A percentile compares a stretch with the other conserved stretches of the same genome.
phyloP scores from a whole-genome alignment of 2,797 vertebrate genomes.

The Arrhamphus sclerolepis region DNA sequence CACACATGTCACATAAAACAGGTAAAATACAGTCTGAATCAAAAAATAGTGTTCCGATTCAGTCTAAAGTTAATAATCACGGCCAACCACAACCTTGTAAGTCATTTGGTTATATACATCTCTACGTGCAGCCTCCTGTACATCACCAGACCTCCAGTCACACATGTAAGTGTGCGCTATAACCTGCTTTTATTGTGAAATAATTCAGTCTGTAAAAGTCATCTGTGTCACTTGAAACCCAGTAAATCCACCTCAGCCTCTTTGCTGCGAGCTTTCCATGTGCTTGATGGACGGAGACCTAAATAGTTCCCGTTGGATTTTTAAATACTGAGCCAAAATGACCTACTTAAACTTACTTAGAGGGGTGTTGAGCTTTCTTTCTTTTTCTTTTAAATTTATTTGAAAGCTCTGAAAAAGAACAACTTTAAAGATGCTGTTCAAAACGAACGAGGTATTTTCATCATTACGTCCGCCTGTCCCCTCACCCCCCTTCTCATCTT shows the following conservation, averaged over 20 bases:
- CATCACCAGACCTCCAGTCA: constrained; percentile 52
- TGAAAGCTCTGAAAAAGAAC: no score
- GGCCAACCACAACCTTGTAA: constrained; percentile 23
- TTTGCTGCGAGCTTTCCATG: constrained; percentile 66
- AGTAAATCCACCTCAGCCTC: constrained; percentile 47
- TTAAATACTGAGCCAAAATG: constrained; percentile 24
- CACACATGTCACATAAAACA: not conserved
- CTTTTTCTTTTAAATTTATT: no score
- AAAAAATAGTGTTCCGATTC: not conserved
- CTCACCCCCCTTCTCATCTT: not conserved
- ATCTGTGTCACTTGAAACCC: constrained; percentile 68
- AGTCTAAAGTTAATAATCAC: constrained; percentile 29
- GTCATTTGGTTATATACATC: constrained; percentile 26
- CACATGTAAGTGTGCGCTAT: constrained; percentile 40
- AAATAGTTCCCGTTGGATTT: constrained; percentile 38
- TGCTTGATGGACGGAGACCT: constrained; percentile 61
- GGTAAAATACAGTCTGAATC: not conserved
- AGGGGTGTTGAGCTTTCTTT: no score
- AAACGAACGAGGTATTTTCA: no score
- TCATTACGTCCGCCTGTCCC: no score
- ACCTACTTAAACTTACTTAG: no score
- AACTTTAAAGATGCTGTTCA: no score
- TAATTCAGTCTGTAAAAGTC: constrained; percentile 68
- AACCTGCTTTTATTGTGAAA: constrained; percentile 48
- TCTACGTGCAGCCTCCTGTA: constrained; percentile 42